Base-by-base conservation (phyloP, 2,888 invertebrate species). In the Lysandra coridon region DNA sequence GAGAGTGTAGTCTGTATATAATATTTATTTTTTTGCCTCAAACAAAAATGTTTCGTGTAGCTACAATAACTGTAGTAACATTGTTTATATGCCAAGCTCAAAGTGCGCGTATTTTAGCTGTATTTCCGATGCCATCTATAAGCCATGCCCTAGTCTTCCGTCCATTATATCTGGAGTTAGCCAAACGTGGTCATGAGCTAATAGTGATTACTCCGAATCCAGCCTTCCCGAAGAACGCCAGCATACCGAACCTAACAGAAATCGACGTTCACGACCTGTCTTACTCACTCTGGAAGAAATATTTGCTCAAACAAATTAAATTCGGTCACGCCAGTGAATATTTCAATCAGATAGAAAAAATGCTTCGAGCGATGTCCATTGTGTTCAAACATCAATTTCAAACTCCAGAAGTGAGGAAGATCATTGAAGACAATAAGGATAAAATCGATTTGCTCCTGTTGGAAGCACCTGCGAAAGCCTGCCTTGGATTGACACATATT, bases 121-220 rank as follows among this genome's bases (percentile, higher is more conserved):
- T 90, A 0, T 84, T 89, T 60, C 85, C 91, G 1, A 83, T 85
- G 1, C 87, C 91, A 2, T 88, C 88, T 0, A 86, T 89, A 78
- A 91, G 90, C 80, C 90, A 91, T 77, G 89, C 90, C 81, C 80
- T 89, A 3, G 86, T 86, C 6, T 88, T 83, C 74, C 84, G 85
- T 30, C 83, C 85, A 7, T 80, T 92, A 4, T 85, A 87, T 30
- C 82, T 84, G 6, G 88, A 87, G 37, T 81, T 92, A n/a, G 85
- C 86, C 0, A 83, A 83, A 76, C 84, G 87, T 7, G 91, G 91
- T 2, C 91, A 92, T 74, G 84, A 91, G 62, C 77, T 92, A 1
- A 85, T 88, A 0, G 83, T 89, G 2, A 79, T 89, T 7, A 88
- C 91, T 0, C 78, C 91, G 3, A 78, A 89, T 78, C 88, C 89